Conservation (phyloP, 2,888 invertebrate species). For the Acholoe squamosa region DNA sequence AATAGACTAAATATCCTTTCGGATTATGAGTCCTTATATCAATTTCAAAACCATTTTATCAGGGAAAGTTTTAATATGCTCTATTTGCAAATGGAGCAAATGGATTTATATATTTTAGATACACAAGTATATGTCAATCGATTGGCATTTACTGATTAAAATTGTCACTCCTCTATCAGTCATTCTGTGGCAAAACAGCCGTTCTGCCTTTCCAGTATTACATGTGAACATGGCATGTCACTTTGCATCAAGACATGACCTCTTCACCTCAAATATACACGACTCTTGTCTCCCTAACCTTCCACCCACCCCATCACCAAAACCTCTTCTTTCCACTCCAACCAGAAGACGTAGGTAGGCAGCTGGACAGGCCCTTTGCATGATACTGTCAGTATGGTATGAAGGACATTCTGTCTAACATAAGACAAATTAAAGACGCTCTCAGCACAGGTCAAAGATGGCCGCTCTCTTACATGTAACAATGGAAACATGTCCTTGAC, state of each 20-base stretch:
- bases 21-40: too few relatives aligned
- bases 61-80: too few relatives aligned
- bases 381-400: constrained; percentile 7
- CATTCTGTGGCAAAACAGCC: neutral
- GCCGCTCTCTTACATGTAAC: neutral
- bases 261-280: neutral
- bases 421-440: neutral
- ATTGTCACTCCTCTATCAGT: neutral
- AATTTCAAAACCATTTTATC: too few relatives aligned
- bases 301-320: neutral
- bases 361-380: constrained; percentile 1
- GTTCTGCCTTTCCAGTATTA: neutral
- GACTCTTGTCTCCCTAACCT: neutral
- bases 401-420: neutral
- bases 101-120: too few relatives aligned
- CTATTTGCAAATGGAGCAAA: too few relatives aligned
- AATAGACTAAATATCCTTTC: too few relatives aligned
- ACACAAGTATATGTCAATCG: too few relatives aligned
- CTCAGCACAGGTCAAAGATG: constrained; percentile 1
- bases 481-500: neutral
- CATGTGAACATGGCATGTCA: constrained; percentile 17
- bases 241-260: neutral
- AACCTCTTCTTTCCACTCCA: too few relatives aligned
- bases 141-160: neutral
- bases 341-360: neutral